Base-by-base conservation (phyloP, 2,113 vertebrate species). In the Leucopsar rothschildi region DNA sequence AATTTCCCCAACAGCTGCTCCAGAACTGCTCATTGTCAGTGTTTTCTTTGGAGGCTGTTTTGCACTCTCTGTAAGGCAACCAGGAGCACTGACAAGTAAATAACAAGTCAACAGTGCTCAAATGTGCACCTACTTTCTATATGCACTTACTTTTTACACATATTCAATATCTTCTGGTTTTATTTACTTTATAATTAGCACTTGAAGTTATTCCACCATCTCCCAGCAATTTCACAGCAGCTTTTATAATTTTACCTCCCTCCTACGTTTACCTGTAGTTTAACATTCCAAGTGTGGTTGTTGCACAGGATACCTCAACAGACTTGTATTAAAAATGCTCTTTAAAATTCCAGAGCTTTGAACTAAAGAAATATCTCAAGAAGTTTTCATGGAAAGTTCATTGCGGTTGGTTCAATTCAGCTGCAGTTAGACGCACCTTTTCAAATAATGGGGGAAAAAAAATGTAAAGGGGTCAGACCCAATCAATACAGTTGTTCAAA, bases 401-500 rank as follows among this genome's bases (percentile, higher is more conserved):
- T 98, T 92, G 98, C 93, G 14, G 96, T 97, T 94, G 96, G 96
- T 97, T 98, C 97, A 98, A 98, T 98, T 98, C 97, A 97, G 95
- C 97, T 97, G 95, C 97, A 98, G 98, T 98, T 98, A 98, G 98
- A 98, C 98, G 98, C 98, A 97, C 97, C 98, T 98, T 98, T 98
- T 98, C 98, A 98, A 98, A 99, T 99, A 99, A 99, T 99, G 98
- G 98, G 27, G 3, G 90, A 20, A 86, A 98, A 97, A 95, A 98
- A 98, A 98, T 97, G 98, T 98, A 99, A 98, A 98, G 98, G 97
- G 99, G 98, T 98, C 98, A 98, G 97, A 97, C 96, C 96, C 98
- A 98, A 99, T 99, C 99, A 98, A 99, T 99, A 98, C 93, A 89
- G 97, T 93, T 98, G 98, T 99, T 99, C 99, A 99, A 99, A 99